Base-by-base conservation (phyloP, 2,888 invertebrate species). In the Troides oblongomaculatus region DNA sequence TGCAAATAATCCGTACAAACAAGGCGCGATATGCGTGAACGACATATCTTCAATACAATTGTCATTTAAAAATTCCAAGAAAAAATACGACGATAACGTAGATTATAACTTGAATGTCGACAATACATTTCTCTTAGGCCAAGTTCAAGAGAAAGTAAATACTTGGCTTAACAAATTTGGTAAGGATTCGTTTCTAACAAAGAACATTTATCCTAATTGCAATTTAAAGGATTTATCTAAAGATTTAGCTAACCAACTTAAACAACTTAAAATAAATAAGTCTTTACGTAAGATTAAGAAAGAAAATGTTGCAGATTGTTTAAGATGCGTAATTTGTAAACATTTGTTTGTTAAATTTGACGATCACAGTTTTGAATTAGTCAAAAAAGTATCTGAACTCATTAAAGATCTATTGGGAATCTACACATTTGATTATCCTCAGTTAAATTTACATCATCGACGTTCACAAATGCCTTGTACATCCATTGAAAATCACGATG, bases 241-340 rank as follows among this genome's bases (percentile, higher is more conserved):
- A 58, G 74, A 77, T 50, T 73, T 77, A 21, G 66, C 74, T 64
- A 71, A 74, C 60, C 73, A 76, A 67, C 62, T 72, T 36, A 73
- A 67, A 71, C 62, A 60, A 50, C 46, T 63, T 17, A 36, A 23
- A 10, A 4, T 64, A 21, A 67, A 67, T 30, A 10, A 59, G 56
- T 23, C 67, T 8, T 14, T 39, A 68, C 14, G 71, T 70, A 62
- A 65, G 62, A 21, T 43, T 30, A 59, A 64, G 25, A 62, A 64
- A 59, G 67, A 72, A 69, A 70, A 23, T 46, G 25, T 66, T 60
- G 30, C 60, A 14, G 57, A 64, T 57, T 60, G 46, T 36, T 21
- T 70, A 8, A 64, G 56, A 67, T 63, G 59, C 18, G 17, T 66
- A 21, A 70, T 67, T 18, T 70, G 43, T 64, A 70, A 60, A 61